Conservation (phyloP, 92 coral and sea anemone species). For the Paramuricea clavata region DNA sequence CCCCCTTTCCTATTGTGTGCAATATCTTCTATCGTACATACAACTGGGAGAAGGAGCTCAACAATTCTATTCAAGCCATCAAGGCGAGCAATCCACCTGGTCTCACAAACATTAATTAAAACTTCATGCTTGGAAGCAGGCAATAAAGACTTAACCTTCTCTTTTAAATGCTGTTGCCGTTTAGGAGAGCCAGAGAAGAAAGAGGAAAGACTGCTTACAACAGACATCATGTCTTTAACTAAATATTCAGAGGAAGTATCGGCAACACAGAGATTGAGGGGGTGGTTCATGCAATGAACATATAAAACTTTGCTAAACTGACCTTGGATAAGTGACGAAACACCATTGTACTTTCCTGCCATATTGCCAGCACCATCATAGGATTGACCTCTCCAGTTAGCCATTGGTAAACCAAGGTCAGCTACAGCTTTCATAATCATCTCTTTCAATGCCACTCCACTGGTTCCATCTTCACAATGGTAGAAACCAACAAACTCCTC, state of each 20-base stretch:
- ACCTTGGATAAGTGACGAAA: conserved; percentile 38
- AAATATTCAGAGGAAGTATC: conserved; percentile 65
- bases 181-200: conserved; percentile 73
- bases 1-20: conserved; percentile 54
- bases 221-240: conserved; percentile 70
- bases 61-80: conserved; percentile 67
- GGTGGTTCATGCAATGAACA: conserved; percentile 77
- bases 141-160: conserved; percentile 44
- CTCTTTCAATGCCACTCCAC: conserved; percentile 66
- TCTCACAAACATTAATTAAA: conserved; percentile 63
- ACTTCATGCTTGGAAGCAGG: conserved; percentile 60
- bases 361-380: conserved; percentile 51
- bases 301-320: conserved; percentile 53
- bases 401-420: conserved; percentile 72
- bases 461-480: conserved; percentile 46
- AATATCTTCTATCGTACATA: conserved; percentile 72
- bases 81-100: conserved; percentile 68
- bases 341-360: conserved; percentile 54
- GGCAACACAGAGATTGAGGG: conserved; percentile 70
- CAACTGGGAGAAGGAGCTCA: conserved; percentile 72
- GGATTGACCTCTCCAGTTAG: conserved; percentile 35
- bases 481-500: background rate
- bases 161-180: conserved; percentile 64
- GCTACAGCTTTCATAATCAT: conserved; percentile 61
- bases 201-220: conserved; percentile 63